Conservation (phyloP, 2,888 invertebrate genomes). For the Cheilosia soror region DNA sequence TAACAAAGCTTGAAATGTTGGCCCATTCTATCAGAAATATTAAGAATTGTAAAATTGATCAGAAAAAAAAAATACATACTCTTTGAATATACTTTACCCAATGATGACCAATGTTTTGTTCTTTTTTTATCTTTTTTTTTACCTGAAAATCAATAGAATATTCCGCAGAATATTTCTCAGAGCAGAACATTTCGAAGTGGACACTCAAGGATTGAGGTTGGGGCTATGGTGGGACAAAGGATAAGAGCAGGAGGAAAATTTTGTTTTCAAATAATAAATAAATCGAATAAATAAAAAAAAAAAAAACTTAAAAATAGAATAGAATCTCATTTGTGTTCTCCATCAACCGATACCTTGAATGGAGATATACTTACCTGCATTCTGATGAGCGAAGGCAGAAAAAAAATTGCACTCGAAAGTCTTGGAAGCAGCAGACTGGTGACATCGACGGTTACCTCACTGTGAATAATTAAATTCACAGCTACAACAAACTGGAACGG, state of each 20-base stretch:
- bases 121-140: constrained; percentile 3
- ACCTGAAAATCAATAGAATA: constrained; percentile 55
- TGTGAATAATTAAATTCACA: constrained; percentile 78
- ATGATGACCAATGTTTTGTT: background rate
- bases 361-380: constrained; percentile 85
- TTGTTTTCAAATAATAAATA: constrained; percentile 52
- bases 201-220: constrained; percentile 36
- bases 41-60: constrained; percentile 32
- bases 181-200: constrained; percentile 22
- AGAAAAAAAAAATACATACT: background rate
- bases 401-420: constrained; percentile 49
- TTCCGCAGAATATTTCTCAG: constrained; percentile 43
- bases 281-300: constrained; percentile 61
- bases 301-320: constrained; percentile 77
- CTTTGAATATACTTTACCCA: constrained; percentile 60
- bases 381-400: background rate
- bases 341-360: constrained; percentile 85
- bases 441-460: constrained; percentile 78
- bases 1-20: constrained; percentile 65
- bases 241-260: constrained; percentile 28
- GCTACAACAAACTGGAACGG: constrained; percentile 77
- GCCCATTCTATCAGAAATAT: constrained; percentile 54
- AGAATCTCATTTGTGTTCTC: constrained; percentile 80
- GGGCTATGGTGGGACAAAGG: constrained; percentile 33
- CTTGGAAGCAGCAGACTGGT: constrained; percentile 10